A percentile compares a stretch with the other conserved stretches of the same genome.
phyloP scores from a whole-genome alignment of 2,113 vertebrate genomes.

The Nipponia nippon region DNA sequence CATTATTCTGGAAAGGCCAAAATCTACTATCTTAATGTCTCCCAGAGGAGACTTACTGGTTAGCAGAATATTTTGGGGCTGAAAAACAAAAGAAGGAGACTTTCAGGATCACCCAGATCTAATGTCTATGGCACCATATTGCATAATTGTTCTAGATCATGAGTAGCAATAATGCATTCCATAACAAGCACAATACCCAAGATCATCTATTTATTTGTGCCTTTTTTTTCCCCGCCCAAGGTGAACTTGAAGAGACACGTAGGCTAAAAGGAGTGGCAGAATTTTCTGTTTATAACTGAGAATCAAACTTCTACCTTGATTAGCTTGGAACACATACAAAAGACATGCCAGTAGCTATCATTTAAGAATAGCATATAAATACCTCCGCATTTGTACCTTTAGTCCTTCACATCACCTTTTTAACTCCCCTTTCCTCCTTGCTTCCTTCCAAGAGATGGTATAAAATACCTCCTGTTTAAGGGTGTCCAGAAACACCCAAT shows the following conservation, averaged over 20 bases:
- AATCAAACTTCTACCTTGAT: neutral
- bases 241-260: neutral
- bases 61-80: conserved; percentile 94
- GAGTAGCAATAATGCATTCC: neutral
- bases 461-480: neutral
- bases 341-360: neutral
- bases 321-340: neutral
- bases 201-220: neutral
- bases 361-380: neutral
- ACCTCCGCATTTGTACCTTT: neutral
- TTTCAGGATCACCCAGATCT: neutral
- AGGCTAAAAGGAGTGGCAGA: neutral
- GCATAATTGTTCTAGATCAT: neutral
- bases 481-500: neutral
- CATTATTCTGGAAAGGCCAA: conserved; percentile 91
- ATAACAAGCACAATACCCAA: neutral
- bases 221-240: neutral
- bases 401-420: neutral
- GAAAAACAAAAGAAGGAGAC: conserved; percentile 16
- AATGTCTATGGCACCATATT: neutral
- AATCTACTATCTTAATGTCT: conserved; percentile 94
- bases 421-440: neutral
- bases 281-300: neutral
- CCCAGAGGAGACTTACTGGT: conserved; percentile 86
- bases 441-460: neutral